These are phyloP conservation scores for Drosophila prolongata DNA, from an alignment of 2,888 invertebrate genomes.

Conservation along the genomic window DNA sequence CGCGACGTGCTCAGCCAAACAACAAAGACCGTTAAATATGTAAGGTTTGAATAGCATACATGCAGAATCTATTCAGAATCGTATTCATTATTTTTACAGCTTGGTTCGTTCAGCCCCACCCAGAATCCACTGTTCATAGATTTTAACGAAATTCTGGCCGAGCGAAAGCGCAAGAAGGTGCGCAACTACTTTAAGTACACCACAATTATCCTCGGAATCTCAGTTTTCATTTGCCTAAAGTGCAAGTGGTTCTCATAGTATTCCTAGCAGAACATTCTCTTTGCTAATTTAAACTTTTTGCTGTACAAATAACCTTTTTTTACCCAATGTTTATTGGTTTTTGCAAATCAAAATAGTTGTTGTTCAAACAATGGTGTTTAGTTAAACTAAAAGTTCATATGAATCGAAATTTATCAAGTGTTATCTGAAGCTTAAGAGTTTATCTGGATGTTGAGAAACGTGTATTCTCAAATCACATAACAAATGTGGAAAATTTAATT, in stretches of 20 bases:
- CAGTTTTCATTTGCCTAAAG: constrained; percentile 81
- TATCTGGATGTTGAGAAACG: background rate
- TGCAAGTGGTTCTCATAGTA: constrained; percentile 72
- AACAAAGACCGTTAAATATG: constrained; percentile 81
- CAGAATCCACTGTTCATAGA: constrained; percentile 81
- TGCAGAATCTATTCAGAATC: background rate
- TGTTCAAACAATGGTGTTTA: constrained; percentile 15
- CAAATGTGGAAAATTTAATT: constrained; percentile 2
- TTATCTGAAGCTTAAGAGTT: no score
- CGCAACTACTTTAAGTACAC: constrained; percentile 81
- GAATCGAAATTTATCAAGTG: constrained; percentile 25
- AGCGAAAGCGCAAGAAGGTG: constrained; percentile 75
- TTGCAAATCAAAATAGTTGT: constrained; percentile 51
- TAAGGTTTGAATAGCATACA: constrained; percentile 48
- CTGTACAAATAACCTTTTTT: constrained; percentile 48
- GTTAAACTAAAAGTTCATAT: constrained; percentile 2
- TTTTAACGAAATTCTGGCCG: constrained; percentile 77
- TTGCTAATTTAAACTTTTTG: background rate
- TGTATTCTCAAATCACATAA: background rate
- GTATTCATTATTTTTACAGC: constrained; percentile 51
- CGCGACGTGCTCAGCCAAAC: constrained; percentile 71
- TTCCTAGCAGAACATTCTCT: constrained; percentile 21
- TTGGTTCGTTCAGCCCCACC: constrained; percentile 80
- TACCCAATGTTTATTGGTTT: constrained; percentile 22
- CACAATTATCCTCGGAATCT: constrained; percentile 79